Conservation (phyloP, 2,888 invertebrate genomes). For the Aethes cnicana region DNA sequence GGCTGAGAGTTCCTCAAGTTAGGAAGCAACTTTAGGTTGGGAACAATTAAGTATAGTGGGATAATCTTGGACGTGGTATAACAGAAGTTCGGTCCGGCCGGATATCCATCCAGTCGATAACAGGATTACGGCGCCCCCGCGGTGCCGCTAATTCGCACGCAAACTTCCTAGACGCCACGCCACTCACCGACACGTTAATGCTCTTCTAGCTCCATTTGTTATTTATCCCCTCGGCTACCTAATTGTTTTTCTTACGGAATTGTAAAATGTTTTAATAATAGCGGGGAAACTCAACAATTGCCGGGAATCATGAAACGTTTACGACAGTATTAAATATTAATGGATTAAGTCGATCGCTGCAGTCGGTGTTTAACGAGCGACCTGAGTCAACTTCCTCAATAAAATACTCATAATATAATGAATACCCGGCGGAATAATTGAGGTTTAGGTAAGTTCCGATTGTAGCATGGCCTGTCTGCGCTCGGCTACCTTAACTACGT, state of each 20-base stretch:
- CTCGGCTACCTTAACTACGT: slow-evolving; percentile 15
- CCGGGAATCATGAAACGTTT: slow-evolving; percentile 74
- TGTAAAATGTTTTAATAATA: slow-evolving; percentile 46
- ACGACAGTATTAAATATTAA: slow-evolving; percentile 77
- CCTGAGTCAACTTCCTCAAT: slow-evolving; percentile 76
- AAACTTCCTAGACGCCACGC: slow-evolving; percentile 61
- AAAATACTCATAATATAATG: slow-evolving; percentile 56
- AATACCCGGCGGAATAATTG: slow-evolving; percentile 25
- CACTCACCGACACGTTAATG: slow-evolving; percentile 54
- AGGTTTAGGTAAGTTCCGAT: slow-evolving; percentile 18
- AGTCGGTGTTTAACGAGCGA: slow-evolving; percentile 68
- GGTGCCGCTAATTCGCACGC: slow-evolving; percentile 70
- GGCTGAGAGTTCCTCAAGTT: slow-evolving; percentile 11
- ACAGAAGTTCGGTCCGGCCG: slow-evolving; percentile 55
- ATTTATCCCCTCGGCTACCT: slow-evolving; percentile 19
- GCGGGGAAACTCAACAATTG: slow-evolving; percentile 60
- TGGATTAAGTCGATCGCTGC: slow-evolving; percentile 74
- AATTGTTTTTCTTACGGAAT: slow-evolving; percentile 23
- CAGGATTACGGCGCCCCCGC: slow-evolving; percentile 69
- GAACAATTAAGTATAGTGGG: slow-evolving; percentile 50
- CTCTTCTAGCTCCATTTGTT: slow-evolving; percentile 38
- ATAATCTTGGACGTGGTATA: slow-evolving; percentile 49
- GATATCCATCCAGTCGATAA: slow-evolving; percentile 71
- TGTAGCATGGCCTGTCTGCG: slow-evolving; percentile 10
- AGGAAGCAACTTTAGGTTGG: slow-evolving; percentile 21